Percentiles rank a stretch among this genome's conserved stretches.
phyloP scores from a whole-genome alignment of 2,888 invertebrate genomes.

The Cacoxenus indagator region DNA sequence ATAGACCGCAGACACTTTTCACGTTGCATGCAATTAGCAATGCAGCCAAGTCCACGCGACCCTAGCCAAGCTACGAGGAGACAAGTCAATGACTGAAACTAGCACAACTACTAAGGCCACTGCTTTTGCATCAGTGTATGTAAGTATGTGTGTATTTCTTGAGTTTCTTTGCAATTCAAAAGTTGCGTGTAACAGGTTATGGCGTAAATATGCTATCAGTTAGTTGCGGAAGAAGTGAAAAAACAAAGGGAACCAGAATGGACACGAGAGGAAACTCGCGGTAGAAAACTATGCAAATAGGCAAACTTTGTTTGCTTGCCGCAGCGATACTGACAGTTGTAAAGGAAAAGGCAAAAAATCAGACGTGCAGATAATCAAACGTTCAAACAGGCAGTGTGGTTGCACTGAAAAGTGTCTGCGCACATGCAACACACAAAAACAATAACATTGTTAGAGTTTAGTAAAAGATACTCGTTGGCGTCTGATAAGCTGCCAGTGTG shows the following conservation, averaged over 20 bases:
- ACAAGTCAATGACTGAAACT: slow-evolving; percentile 2
- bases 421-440: too few species aligned
- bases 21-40: slow-evolving; percentile 24
- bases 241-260: background rate
- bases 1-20: slow-evolving; percentile 22
- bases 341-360: background rate
- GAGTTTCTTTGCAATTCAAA: background rate
- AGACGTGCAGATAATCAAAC: too few species aligned
- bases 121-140: background rate
- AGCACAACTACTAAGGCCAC: too few species aligned
- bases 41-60: background rate
- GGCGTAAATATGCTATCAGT: slow-evolving; percentile 18
- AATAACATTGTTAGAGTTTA: too few species aligned
- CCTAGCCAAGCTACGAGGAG: background rate
- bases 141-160: background rate
- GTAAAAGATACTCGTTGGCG: too few species aligned
- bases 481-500: too few species aligned
- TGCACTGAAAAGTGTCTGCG: too few species aligned
- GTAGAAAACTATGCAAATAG: slow-evolving; percentile 5
- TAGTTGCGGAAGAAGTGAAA: background rate
- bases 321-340: background rate
- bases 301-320: slow-evolving; percentile 11
- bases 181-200: slow-evolving; percentile 19
- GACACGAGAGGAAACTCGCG: background rate
- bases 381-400: too few species aligned